Conservation (phyloP, 2,113 vertebrate genomes). For the Cochlearius cochlearius region DNA sequence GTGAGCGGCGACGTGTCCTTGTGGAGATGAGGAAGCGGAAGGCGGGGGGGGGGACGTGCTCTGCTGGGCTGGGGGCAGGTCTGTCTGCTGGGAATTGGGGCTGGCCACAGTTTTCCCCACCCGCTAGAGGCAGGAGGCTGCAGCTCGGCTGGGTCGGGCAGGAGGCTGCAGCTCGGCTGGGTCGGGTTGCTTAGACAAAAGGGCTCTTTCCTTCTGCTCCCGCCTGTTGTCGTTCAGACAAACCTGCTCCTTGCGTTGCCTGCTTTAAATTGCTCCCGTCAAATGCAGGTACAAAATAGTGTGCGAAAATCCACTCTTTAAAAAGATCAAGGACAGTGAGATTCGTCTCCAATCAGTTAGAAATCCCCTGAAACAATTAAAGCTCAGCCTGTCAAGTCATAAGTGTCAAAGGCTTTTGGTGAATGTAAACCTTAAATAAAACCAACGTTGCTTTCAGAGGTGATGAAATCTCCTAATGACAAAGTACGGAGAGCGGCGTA, state of each 20-base stretch:
- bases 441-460: not conserved
- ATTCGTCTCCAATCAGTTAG: not conserved
- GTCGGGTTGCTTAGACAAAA: not conserved
- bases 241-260: accelerated
- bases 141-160: not conserved
- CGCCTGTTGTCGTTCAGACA: accelerated
- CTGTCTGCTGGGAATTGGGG: not conserved
- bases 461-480: not conserved
- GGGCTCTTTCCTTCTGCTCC: not conserved
- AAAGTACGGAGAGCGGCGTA: not conserved
- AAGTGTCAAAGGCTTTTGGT: not conserved
- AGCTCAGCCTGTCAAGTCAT: not conserved
- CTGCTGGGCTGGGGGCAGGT: not conserved
- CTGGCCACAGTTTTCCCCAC: not conserved
- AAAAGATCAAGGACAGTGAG: not conserved
- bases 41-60: not conserved
- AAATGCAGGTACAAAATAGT: not conserved
- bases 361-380: not conserved
- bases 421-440: not conserved
- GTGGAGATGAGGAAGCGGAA: not conserved
- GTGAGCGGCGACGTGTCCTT: not conserved
- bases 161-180: not conserved
- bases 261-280: not conserved
- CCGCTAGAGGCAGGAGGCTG: not conserved
- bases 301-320: not conserved